These are phyloP conservation scores for Serinus canaria DNA, from an alignment of 2,113 vertebrate species.

Conservation along the genomic window DNA sequence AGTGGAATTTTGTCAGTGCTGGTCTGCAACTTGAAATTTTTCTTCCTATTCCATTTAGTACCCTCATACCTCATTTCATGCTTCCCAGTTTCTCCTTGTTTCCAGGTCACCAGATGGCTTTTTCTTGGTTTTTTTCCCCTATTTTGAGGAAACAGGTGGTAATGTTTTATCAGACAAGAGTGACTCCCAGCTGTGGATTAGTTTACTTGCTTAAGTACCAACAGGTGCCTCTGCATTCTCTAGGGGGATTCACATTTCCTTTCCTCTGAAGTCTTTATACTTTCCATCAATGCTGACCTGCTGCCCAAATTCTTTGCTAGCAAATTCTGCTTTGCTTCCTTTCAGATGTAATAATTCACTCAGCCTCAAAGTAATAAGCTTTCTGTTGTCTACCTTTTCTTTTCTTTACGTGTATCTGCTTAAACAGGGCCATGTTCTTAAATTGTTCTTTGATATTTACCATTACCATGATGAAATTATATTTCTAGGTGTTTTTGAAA, in stretches of 20 bases:
- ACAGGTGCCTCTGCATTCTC: not conserved
- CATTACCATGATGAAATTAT: not conserved
- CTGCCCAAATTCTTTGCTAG: not conserved
- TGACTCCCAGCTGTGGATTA: not conserved
- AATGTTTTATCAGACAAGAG: not conserved
- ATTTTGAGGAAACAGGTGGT: not conserved
- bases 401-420: not conserved
- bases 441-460: not conserved
- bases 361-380: not conserved
- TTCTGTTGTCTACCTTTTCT: not conserved
- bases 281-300: not conserved
- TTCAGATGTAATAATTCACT: not conserved
- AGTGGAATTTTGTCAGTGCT: not conserved
- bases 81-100: not conserved
- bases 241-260: not conserved
- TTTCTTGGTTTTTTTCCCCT: not conserved
- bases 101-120: not conserved
- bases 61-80: accelerated
- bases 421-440: not conserved
- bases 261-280: not conserved
- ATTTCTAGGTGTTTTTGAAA: not conserved
- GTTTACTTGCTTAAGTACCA: not conserved
- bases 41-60: not conserved
- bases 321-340: not conserved
- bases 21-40: not conserved